Evolutionary conservation across 1,140 invertebrate species (phyloP).

Genomic region (Drosophila ohnishii): DNA sequence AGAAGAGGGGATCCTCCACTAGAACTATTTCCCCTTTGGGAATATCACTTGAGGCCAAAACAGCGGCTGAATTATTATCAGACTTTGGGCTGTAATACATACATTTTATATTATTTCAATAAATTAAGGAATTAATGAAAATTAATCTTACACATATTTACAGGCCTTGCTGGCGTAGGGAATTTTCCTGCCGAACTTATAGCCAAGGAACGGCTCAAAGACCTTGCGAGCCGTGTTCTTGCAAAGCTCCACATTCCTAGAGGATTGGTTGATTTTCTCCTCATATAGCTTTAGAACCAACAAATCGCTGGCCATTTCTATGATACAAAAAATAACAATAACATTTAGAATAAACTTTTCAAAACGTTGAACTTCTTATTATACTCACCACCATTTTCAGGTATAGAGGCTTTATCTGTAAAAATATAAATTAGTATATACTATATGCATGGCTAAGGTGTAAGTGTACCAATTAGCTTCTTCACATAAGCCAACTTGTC

Average conservation of each 20-base stretch:
- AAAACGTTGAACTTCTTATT: not conserved
- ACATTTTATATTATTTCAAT: not conserved
- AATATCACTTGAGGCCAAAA: slow-evolving; percentile 17
- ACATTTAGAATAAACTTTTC: not conserved
- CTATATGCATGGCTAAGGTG: too few relatives aligned
- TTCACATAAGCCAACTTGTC: slow-evolving; percentile 12
- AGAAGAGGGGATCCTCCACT: slow-evolving; percentile 9
- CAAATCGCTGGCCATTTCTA: slow-evolving; percentile 17
- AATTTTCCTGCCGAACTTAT: slow-evolving; percentile 13
- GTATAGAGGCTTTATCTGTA: not conserved
- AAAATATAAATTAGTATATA: not conserved
- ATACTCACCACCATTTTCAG: slow-evolving; percentile 14
- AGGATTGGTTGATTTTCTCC: slow-evolving; percentile 17
- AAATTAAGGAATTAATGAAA: not conserved
- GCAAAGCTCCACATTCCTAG: slow-evolving; percentile 23
- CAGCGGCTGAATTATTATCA: not conserved
- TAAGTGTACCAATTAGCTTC: slow-evolving; percentile 15
- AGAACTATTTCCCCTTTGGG: slow-evolving; percentile 31
- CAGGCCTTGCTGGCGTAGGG: slow-evolving; percentile 27
- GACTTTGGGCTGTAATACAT: slow-evolving; percentile 1
- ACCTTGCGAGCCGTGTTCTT: not conserved
- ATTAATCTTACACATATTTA: slow-evolving; percentile 33
- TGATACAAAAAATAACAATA: not conserved
- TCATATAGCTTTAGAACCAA: slow-evolving; percentile 30
- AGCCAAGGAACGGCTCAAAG: slow-evolving; percentile 10